A percentile compares a stretch with the other conserved stretches of the same genome.
These are phyloP conservation scores for Chiloscyllium punctatum DNA, from an alignment of 2,797 vertebrate genomes.

Conservation along the genomic window DNA sequence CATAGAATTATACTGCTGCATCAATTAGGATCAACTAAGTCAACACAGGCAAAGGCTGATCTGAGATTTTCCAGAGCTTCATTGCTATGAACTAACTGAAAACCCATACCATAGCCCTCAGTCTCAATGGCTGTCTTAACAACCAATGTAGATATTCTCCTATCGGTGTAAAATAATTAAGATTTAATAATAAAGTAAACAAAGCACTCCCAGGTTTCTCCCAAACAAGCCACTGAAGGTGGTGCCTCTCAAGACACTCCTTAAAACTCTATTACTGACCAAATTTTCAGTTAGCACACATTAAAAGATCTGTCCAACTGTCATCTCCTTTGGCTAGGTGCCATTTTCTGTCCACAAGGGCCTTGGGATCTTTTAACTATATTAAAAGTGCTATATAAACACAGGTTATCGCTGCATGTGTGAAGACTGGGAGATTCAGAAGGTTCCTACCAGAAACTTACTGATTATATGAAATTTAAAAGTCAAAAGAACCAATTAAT, in stretches of 20 bases:
- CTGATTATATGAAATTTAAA: not conserved
- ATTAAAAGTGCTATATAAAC: not conserved
- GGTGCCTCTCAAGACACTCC: not conserved
- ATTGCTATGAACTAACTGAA: not conserved
- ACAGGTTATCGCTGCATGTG: not conserved
- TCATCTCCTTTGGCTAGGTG: not conserved
- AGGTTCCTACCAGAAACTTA: not conserved
- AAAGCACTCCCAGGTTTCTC: not conserved
- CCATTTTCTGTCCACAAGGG: not conserved
- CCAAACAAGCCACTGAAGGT: not conserved
- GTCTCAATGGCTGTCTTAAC: not conserved
- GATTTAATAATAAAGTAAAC: not conserved
- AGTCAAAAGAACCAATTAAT: not conserved
- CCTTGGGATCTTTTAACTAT: not conserved
- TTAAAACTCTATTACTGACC: not conserved
- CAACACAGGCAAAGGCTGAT: too few relatives aligned
- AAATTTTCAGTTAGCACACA: not conserved
- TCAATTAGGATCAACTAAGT: too few relatives aligned
- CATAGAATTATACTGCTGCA: too few relatives aligned
- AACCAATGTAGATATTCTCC: not conserved
- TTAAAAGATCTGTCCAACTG: not conserved
- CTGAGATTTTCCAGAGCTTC: not conserved
- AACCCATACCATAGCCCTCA: not conserved
- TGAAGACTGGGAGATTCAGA: not conserved
- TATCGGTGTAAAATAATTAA: not conserved